Conservation (phyloP, 2,113 vertebrate species). For the Podarcis muralis region DNA sequence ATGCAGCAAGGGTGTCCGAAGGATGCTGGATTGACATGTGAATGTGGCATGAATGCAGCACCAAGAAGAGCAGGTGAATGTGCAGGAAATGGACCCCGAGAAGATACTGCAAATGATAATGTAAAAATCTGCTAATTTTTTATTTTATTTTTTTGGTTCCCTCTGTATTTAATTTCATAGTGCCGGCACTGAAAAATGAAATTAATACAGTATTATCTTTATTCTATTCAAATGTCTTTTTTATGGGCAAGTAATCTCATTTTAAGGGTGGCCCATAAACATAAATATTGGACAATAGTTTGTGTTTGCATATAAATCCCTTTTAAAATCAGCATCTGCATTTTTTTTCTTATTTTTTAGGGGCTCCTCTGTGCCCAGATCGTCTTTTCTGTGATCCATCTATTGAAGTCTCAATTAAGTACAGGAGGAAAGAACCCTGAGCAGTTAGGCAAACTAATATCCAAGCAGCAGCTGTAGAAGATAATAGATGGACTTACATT, state of each 20-base stretch:
- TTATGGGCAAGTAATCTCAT: conserved; percentile 3
- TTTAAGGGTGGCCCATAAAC: conserved; percentile 6
- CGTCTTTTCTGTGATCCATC: conserved; percentile 30
- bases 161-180: not conserved
- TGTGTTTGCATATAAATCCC: not conserved
- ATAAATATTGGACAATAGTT: not conserved
- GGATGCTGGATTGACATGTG: not conserved
- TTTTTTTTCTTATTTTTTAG: not conserved
- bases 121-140: not conserved
- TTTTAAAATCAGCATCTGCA: not conserved
- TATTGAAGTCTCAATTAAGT: conserved; percentile 50
- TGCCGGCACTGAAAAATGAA: not conserved
- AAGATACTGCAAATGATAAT: not conserved
- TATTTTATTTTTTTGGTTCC: too few relatives aligned
- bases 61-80: not conserved
- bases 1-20: not conserved
- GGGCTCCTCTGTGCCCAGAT: not conserved
- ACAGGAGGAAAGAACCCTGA: conserved; percentile 34
- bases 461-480: conserved; percentile 62
- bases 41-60: not conserved
- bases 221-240: conserved; percentile 18
- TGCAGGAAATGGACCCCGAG: not conserved
- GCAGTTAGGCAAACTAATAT: conserved; percentile 44
- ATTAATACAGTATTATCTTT: not conserved
- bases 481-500: conserved; percentile 71